phyloP scores from a whole-genome alignment of 37 sponge, comb jelly and placozoan species.

The Oopsacas minuta region DNA sequence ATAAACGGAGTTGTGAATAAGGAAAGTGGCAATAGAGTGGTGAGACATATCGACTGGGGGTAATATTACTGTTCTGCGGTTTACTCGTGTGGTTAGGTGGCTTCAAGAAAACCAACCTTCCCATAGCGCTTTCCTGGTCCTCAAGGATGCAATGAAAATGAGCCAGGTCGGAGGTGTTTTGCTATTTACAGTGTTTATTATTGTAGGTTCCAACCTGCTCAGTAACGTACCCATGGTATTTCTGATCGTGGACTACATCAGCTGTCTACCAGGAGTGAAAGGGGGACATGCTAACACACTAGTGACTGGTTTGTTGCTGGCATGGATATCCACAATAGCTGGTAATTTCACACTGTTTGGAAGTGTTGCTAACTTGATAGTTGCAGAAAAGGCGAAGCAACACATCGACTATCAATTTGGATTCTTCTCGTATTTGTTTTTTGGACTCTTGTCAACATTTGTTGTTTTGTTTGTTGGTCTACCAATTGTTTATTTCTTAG shows the following conservation, averaged over 20 bases:
- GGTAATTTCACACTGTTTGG: conserved; percentile 82
- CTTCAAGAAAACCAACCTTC: conserved; percentile 53
- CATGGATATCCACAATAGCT: conserved; percentile 68
- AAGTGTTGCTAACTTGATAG: conserved; percentile 76
- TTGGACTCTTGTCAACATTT: conserved; percentile 59
- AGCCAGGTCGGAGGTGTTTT: conserved; percentile 25
- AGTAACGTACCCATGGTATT: conserved; percentile 77
- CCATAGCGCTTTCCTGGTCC: conserved; percentile 27
- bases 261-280: neutral
- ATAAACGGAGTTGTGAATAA: conserved; percentile 44
- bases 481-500: conserved; percentile 57
- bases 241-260: conserved; percentile 33
- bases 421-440: conserved; percentile 58
- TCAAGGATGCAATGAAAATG: conserved; percentile 32
- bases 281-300: neutral
- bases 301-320: conserved; percentile 46
- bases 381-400: conserved; percentile 61
- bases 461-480: conserved; percentile 41
- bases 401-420: conserved; percentile 31
- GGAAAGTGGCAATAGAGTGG: conserved; percentile 42
- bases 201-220: conserved; percentile 58
- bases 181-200: conserved; percentile 48
- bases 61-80: conserved; percentile 75
- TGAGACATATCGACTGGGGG: conserved; percentile 72
- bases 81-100: conserved; percentile 77